phyloP scores from a whole-genome alignment of 2,113 vertebrate species.

The Lagopus leucura region DNA sequence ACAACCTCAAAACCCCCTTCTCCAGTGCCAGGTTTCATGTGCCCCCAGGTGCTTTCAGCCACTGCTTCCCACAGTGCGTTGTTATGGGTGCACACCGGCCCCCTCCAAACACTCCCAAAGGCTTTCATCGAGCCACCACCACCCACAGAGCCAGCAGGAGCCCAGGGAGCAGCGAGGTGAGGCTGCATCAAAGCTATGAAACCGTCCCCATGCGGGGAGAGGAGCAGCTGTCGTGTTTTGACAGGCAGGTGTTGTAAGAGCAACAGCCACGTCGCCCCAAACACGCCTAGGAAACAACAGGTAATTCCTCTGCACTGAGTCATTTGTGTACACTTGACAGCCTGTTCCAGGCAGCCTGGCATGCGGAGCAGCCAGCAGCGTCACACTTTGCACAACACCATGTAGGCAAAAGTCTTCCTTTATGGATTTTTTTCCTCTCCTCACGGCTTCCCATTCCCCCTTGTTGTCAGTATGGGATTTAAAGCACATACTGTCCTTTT shows the following conservation, averaged over 20 bases:
- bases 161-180: not conserved
- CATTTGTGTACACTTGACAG: constrained; percentile 37
- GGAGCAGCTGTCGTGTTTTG: constrained; percentile 45
- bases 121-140: not conserved
- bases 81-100: not conserved
- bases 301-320: constrained; percentile 58
- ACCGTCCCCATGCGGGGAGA: not conserved
- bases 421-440: not conserved
- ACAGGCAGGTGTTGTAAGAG: constrained; percentile 58
- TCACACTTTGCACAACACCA: not conserved
- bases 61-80: not conserved
- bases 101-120: not conserved
- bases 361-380: not conserved
- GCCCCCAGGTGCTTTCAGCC: not conserved
- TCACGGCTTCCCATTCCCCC: not conserved
- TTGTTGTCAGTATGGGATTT: not conserved
- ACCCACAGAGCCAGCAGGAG: not conserved
- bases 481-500: accelerated
- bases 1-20: not conserved
- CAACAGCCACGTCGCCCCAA: constrained; percentile 20
- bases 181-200: not conserved
- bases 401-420: not conserved
- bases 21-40: not conserved
- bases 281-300: constrained; percentile 32
- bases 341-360: not conserved